Evolutionary conservation across 1,140 invertebrate genomes (phyloP), one percentile per base, ranked within the genome.

Genomic region (Penaeus vannamei): DNA sequence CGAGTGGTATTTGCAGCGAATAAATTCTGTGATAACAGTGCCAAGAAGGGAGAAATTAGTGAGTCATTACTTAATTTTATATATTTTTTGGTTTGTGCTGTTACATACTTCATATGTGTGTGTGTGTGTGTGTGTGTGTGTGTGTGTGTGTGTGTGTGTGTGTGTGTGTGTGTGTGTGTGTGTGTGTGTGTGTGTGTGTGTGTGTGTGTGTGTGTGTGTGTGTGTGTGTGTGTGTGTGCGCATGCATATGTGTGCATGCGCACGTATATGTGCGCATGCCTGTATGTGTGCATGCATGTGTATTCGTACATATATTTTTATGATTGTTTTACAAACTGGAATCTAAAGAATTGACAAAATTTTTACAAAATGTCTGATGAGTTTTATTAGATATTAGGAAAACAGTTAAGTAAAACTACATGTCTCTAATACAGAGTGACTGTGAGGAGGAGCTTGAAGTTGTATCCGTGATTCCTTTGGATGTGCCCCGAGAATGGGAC

Each of bases 1-100:
- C 72, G 95, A 96, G 91, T 97, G 96, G 96, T 95, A 95, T 92
- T 93, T 97, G 36, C 94, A 95, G 89, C 94, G 96, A 92, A 92
- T 97, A 42, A 95, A 96, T 92, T 94, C 94, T 84, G 92, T 94
- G n/a, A 93, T 97, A 62, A 92, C 92, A 90, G 92, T 95, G 26
- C 93, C 94, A 84, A 91, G 92, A 85, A 92, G 93, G 53, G 89
- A 89, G 91, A 91, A 89, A 91, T 92, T 93, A 92, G 93, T 93
- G 91, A 91, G 91, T 89, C 69, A 87, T 79, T 69, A 62, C 14
- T 89, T 89, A 53, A 46, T 82, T 62, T 84, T 46, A 23, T 87
- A 59, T 22, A 4, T 26, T 32, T 60, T 42, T 83, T 60, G 22
- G 72, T 36, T 61, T 20, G 62, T 85, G 22, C 23, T n/a, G 66